Base-by-base conservation (phyloP, 2,113 vertebrate species). In the Neolamprologus modestus region DNA sequence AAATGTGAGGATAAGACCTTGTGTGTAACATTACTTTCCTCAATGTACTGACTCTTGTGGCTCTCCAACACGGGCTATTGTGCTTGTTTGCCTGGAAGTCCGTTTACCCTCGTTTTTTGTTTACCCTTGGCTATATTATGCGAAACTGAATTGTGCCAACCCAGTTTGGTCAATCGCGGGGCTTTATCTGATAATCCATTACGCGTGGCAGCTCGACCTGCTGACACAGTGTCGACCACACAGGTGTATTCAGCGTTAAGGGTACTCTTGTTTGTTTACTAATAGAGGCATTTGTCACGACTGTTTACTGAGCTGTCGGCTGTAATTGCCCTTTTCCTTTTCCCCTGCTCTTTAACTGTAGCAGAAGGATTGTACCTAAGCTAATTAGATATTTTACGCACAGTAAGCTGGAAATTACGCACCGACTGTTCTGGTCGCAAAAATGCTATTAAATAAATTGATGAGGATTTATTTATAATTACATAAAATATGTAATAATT, bases 211-310 rank as follows among this genome's bases (percentile, higher is more conserved):
- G 91, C 81, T 94, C 81, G 84, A 86, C 91, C 88, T 91, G 79
- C 91, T 92, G 92, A 89, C 94, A 92, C 85, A 47, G 86, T 91
- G 83, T 91, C 82, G 93, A 92, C 87, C 94, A 94, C 93, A 95
- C 93, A 94, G 89, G 91, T 91, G 90, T 90, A 85, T 94, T 89
- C 87, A 92, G 52, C 87, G 14, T 89, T 35, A 81, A 93, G 87
- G 63, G 63, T 83, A 59, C 26, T 91, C 54, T 50, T 95, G 85
- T 94, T 92, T 94, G 82, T 94, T 90, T 88, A 91, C 85, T 52
- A 91, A 88, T 80, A 19, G 87, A 86, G 85, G 16, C 82, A 91
- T 95, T 93, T 82, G 92, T 94, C 91, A 90, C 31, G 4, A 42
- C 54, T 95, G 93, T 95, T 94, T 91, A 84, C 89, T n/a, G 80